Base-by-base conservation (phyloP, 2,113 vertebrate species). In the Thomomys bottae region DNA sequence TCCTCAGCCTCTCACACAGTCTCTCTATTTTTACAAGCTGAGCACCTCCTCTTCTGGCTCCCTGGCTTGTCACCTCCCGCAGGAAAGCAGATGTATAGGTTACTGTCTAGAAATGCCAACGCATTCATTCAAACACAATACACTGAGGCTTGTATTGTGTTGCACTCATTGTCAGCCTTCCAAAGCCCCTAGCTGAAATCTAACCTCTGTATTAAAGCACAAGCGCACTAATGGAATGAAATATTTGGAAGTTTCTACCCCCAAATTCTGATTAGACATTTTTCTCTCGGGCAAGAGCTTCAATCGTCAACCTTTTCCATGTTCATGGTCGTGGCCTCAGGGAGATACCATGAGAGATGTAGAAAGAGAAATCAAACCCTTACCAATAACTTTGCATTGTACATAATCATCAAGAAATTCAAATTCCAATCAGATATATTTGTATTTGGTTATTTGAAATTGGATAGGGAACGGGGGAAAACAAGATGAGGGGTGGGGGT, bases 11-110 rank as follows among this genome's bases (percentile, higher is more conserved):
- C 94, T 90, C 77, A 68, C 78, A 85, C 93, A 91, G 49, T 84
- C n/a, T n/a, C n/a, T 96, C 89, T 96, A 75, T 94, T 95, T 96
- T 97, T 96, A 95, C 92, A 88, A 1, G 11, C 91, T 78, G 61
- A 66, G 54, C 79, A 88, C 94, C 88, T 91, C 71, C 83, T 71
- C 88, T 87, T 67, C 70, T 10, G 73, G 64, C 6, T 59, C 49
- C 63, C 71, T 57, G 1, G 2, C 38, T 26, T 8, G 6, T 1
- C 49, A 73, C 36, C 30, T 2, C 10, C 5, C 2, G 0, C 0
- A 21, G 15, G 54, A 42, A 93, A 95, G 90, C 66, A 86, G 78
- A 54, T 94, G 84, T 93, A 72, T 86, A 93, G 87, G 90, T 87
- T 96, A 64, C 81, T 89, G 90, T 92, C 94, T 87, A 34, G 95